phyloP scores from a whole-genome alignment of 2,113 vertebrate species.

The Tupaia chinensis region DNA sequence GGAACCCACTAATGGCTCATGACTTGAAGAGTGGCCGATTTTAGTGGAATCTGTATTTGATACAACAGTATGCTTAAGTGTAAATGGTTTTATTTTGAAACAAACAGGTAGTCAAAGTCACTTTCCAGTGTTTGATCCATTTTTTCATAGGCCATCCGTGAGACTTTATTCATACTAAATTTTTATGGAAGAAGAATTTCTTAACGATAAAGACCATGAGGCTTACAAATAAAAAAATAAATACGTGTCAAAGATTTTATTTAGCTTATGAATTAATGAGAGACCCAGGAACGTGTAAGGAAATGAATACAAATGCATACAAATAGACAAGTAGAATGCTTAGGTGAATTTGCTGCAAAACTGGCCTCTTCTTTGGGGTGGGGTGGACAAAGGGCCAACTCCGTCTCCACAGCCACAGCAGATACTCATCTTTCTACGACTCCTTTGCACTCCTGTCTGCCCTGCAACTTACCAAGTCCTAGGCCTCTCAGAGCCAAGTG shows the following conservation, averaged over 20 bases:
- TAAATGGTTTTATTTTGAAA: background rate
- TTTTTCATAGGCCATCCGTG: background rate
- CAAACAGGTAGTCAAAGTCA: background rate
- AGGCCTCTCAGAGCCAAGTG: background rate
- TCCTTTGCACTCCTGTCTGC: background rate
- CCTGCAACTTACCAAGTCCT: background rate
- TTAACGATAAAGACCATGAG: background rate
- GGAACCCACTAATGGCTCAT: background rate
- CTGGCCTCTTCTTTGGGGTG: no score
- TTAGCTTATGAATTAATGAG: background rate
- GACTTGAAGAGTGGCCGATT: background rate
- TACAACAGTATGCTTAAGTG: background rate
- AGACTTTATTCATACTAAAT: background rate
- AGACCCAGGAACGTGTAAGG: background rate
- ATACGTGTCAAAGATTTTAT: background rate
- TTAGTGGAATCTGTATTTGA: no score
- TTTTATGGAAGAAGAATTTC: background rate
- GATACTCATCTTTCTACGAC: background rate
- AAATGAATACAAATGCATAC: background rate
- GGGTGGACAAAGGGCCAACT: background rate
- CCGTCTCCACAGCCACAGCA: background rate
- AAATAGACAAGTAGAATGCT: background rate
- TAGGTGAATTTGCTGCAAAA: background rate
- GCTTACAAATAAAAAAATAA: background rate
- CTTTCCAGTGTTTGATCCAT: background rate